Percentiles rank a stretch among this genome's conserved stretches.
Conservation (phyloP, 2,797 vertebrate genomes). For the Erpetoichthys calabaricus region DNA sequence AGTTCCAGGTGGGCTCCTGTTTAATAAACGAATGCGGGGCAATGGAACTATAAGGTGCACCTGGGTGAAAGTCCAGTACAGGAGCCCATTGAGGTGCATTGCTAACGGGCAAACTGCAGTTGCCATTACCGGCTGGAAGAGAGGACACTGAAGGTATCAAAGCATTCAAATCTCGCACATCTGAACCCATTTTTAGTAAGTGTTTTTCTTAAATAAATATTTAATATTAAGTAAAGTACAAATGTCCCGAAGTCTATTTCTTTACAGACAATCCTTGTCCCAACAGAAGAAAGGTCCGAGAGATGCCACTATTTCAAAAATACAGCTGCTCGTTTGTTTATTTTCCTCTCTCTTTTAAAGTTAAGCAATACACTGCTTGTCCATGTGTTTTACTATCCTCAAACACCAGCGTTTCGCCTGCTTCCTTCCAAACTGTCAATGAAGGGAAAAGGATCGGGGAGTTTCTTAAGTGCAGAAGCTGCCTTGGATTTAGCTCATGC, state of each 20-base stretch:
- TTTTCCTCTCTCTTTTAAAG: too few relatives aligned
- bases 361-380: too few relatives aligned
- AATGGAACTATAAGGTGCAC: slow-evolving; percentile 68
- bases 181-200: slow-evolving; percentile 62
- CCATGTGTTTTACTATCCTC: not conserved
- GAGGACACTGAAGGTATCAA: slow-evolving; percentile 71
- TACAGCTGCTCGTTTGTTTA: too few relatives aligned
- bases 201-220: too few relatives aligned
- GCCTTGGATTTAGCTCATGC: slow-evolving; percentile 55
- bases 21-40: slow-evolving; percentile 87
- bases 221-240: too few relatives aligned
- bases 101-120: slow-evolving; percentile 67
- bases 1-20: slow-evolving; percentile 85
- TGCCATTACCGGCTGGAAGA: slow-evolving; percentile 52
- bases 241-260: too few relatives aligned
- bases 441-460: slow-evolving; percentile 21
- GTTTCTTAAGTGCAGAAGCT: slow-evolving; percentile 38
- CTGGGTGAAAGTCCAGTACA: slow-evolving; percentile 67
- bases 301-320: too few relatives aligned
- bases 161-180: slow-evolving; percentile 78
- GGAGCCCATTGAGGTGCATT: slow-evolving; percentile 80
- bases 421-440: slow-evolving; percentile 29
- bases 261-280: too few relatives aligned
- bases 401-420: not conserved
- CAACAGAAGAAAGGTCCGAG: too few relatives aligned